Conservation (phyloP, 2,797 vertebrate genomes). For the Takifugu rubripes region DNA sequence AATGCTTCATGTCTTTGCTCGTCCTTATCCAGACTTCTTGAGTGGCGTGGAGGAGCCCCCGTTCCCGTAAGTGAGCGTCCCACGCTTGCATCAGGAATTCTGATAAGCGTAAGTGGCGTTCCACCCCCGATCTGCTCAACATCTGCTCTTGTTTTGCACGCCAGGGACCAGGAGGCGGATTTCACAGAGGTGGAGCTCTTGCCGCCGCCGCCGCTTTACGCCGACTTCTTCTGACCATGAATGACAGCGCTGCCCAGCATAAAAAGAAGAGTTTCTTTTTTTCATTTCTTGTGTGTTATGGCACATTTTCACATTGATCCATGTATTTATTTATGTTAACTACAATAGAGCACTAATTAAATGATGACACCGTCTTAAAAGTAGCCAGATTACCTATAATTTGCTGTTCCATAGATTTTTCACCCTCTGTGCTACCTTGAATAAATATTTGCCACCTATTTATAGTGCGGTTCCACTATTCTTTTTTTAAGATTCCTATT, state of each 20-base stretch:
- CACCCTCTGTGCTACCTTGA: constrained; percentile 23
- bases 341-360: constrained; percentile 14
- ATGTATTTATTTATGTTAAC: constrained; percentile 5
- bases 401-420: background rate
- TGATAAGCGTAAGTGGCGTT: too few relatives aligned
- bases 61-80: constrained; percentile 61
- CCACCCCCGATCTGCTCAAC: too few relatives aligned
- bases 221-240: constrained; percentile 55
- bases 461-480: background rate
- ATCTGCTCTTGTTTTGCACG: constrained; percentile 13
- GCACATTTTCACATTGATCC: constrained; percentile 22
- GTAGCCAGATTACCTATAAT: constrained; percentile 4
- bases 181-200: constrained; percentile 69
- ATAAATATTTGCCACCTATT: constrained; percentile 51
- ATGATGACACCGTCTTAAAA: constrained; percentile 20
- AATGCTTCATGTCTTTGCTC: constrained; percentile 26
- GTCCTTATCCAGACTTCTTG: constrained; percentile 57
- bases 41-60: constrained; percentile 64
- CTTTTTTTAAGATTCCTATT: background rate
- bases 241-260: constrained; percentile 12
- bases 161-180: constrained; percentile 70
- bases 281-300: background rate
- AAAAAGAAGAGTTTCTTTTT: constrained; percentile 2
- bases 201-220: constrained; percentile 73
- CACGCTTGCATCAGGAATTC: constrained; percentile 14